Percentiles rank a stretch among this genome's conserved stretches.
phyloP scores from a whole-genome alignment of 2,797 vertebrate genomes.

The Darevskia nairensis region DNA sequence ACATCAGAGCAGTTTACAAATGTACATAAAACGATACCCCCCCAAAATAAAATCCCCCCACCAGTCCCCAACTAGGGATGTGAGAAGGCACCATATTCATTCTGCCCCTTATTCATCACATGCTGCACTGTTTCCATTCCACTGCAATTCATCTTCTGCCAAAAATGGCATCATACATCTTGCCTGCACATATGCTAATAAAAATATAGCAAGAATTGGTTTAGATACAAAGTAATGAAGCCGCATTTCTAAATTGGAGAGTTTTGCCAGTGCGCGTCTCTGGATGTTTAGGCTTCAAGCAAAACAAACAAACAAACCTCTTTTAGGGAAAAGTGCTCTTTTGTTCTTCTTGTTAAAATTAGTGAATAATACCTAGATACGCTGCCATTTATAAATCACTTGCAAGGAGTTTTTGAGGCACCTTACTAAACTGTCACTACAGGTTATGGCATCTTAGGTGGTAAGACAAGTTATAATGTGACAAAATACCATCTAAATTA shows the following conservation, averaged over 20 bases:
- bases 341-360: neutral
- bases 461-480: constrained; percentile 22
- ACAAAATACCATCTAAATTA: constrained; percentile 49
- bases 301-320: neutral
- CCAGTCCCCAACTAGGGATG: too few relatives aligned
- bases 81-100: too few relatives aligned
- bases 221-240: constrained; percentile 21
- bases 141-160: too few relatives aligned
- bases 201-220: neutral
- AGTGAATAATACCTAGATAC: constrained; percentile 42
- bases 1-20: too few relatives aligned
- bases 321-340: neutral
- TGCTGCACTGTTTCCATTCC: too few relatives aligned
- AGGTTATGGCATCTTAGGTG: constrained; percentile 15
- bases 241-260: constrained; percentile 14
- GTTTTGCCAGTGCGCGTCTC: neutral
- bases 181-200: neutral
- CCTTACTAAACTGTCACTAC: neutral
- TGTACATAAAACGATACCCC: too few relatives aligned
- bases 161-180: too few relatives aligned
- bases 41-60: too few relatives aligned
- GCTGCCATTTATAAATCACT: constrained; percentile 52
- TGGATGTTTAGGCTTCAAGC: neutral
- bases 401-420: constrained; percentile 29
- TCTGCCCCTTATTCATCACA: too few relatives aligned